phyloP scores from a whole-genome alignment of 2,888 invertebrate genomes.

The Tipula confusa region DNA sequence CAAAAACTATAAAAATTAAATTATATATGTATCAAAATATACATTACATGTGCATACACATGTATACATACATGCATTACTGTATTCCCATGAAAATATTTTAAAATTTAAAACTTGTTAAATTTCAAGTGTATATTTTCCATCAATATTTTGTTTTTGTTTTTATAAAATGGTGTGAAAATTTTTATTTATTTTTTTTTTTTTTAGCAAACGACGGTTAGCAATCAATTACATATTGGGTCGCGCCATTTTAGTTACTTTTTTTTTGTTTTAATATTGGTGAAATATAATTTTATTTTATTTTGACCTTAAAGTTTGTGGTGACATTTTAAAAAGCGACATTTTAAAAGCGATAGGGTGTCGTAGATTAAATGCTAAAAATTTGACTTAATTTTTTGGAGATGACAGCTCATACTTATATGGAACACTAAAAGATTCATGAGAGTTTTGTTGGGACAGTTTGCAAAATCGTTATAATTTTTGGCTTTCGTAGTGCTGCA shows the following conservation, averaged over 20 bases:
- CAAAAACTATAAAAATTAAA: neutral
- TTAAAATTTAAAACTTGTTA: constrained; percentile 25
- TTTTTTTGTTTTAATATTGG: neutral
- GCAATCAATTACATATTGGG: neutral
- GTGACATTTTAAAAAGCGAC: neutral
- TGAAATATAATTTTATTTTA: neutral
- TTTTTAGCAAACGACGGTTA: neutral
- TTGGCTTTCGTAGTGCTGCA: too few species aligned
- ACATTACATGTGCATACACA: neutral
- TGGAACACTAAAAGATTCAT: too few species aligned
- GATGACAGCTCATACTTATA: too few species aligned
- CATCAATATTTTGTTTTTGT: neutral
- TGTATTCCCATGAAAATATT: neutral
- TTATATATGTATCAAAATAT: constrained; percentile 20
- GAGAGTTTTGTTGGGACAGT: too few species aligned
- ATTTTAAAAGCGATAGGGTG: too few species aligned
- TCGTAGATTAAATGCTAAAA: too few species aligned
- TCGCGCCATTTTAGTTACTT: neutral
- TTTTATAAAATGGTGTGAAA: neutral
- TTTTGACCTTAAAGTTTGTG: neutral
- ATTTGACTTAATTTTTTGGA: too few species aligned
- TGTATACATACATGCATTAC: neutral
- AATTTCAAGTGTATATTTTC: neutral
- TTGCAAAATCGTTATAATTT: too few species aligned
- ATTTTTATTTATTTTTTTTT: too few species aligned